A percentile compares a stretch with the other conserved stretches of the same genome.
Evolutionary conservation across 2,888 invertebrate genomes (phyloP).

Genomic region (Drosophila buzzatii): DNA sequence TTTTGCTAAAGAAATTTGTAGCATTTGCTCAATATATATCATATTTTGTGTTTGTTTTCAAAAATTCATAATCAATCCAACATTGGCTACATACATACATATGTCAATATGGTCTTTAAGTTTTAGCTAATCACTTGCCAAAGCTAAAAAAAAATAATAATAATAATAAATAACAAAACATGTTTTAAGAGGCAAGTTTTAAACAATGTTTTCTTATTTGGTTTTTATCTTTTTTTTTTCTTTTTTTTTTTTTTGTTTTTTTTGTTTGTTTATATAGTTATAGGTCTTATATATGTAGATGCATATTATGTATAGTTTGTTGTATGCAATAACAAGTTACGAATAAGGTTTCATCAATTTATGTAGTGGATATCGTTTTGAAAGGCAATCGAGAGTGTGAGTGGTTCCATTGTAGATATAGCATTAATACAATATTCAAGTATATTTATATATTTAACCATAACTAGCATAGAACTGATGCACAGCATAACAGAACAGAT

Average conservation of each 20-base stretch:
- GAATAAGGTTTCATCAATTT: slow-evolving; percentile 52
- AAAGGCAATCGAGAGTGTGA: slow-evolving; percentile 74
- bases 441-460: slow-evolving; percentile 39
- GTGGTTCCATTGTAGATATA: slow-evolving; percentile 33
- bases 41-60: slow-evolving; percentile 25
- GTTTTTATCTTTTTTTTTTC: slow-evolving; percentile 2
- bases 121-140: slow-evolving; percentile 21
- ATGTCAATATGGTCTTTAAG: slow-evolving; percentile 52
- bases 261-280: slow-evolving; percentile 24
- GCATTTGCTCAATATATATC: slow-evolving; percentile 46
- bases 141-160: neutral
- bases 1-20: slow-evolving; percentile 68
- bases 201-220: slow-evolving; percentile 9
- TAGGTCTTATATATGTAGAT: slow-evolving; percentile 59
- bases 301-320: slow-evolving; percentile 45
- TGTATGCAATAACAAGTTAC: slow-evolving; percentile 75
- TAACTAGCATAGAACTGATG: slow-evolving; percentile 69
- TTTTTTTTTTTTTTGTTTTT: neutral
- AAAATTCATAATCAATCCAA: slow-evolving; percentile 69
- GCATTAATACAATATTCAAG: slow-evolving; percentile 40
- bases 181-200: slow-evolving; percentile 14
- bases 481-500: slow-evolving; percentile 67
- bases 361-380: slow-evolving; percentile 60
- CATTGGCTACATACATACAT: slow-evolving; percentile 74
- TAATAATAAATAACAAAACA: neutral